phyloP scores from a whole-genome alignment of 2,113 vertebrate species.

The Dolichotis patagonum region DNA sequence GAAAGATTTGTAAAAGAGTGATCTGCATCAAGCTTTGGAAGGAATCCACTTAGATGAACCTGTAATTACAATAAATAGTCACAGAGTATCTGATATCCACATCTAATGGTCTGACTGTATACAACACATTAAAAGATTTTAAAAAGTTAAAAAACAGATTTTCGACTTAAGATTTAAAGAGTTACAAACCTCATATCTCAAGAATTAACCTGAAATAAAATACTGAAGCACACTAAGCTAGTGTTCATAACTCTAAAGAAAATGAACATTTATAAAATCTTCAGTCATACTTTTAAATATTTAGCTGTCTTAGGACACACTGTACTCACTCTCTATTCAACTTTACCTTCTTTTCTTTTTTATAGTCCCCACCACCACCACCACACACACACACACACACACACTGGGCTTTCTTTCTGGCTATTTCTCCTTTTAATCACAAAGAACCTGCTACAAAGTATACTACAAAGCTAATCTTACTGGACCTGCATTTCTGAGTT shows the following conservation, averaged over 20 bases:
- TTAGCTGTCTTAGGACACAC: not conserved
- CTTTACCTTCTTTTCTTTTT: not conserved
- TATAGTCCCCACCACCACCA: not conserved
- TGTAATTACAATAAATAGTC: conserved; percentile 78
- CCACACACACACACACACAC: too few species aligned
- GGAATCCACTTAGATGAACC: conserved; percentile 94
- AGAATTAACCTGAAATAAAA: conserved; percentile 49
- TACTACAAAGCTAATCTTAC: not conserved
- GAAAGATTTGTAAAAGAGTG: conserved; percentile 90
- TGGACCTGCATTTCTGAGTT: conserved; percentile 37
- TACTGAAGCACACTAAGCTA: not conserved
- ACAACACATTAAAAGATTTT: not conserved
- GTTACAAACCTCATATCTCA: not conserved
- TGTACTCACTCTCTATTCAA: not conserved
- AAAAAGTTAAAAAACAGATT: not conserved
- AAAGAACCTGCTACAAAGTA: not conserved
- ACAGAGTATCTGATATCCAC: not conserved
- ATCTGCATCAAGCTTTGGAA: conserved; percentile 92
- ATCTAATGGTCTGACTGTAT: not conserved
- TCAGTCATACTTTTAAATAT: conserved; percentile 21
- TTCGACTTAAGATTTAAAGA: conserved; percentile 30
- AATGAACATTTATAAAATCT: not conserved
- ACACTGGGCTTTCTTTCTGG: not conserved
- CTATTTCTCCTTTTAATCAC: not conserved
- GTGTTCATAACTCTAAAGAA: not conserved